Base-by-base conservation (phyloP, 1,140 invertebrate genomes). In the Drosophila orena region DNA sequence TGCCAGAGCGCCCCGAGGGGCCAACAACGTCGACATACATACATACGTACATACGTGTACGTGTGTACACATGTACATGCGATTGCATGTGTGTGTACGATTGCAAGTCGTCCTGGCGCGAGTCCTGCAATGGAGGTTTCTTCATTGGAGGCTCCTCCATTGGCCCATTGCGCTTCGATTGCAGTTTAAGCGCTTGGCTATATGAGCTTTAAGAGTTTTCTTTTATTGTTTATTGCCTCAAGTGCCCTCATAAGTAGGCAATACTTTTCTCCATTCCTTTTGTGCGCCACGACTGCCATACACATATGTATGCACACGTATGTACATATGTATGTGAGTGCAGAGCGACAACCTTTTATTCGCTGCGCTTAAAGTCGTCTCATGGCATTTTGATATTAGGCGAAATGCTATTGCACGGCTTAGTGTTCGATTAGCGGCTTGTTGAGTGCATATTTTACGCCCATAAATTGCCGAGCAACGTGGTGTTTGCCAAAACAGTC, bases 181-280 rank as follows among this genome's bases (percentile, higher is more conserved):
- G 80, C 80, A 79, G 64, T 59, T 78, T 64, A 64, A 78, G 61
- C 53, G 47, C 55, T 40, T 42, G 43, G 15, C 53, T 53, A 43
- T 65, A 12, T 20, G 61, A 35, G 79, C 74, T 83, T 78, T 55
- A 73, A 77, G 68, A 68, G 79, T 72, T 74, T 60, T 52, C 40
- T 57, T 76, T 84, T 83, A 76, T 83, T 79, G 79, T 62, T 79
- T 62, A 79, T 66, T 79, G 75, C 75, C 58, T 50, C 42, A 35
- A 81, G 77, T 81, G 62, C 62, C 64, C 46, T 22, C 65, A 53
- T 76, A 52, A 77, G 68, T 81, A 64, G 78, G 65, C 72, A 81
- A 77, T 71, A 47, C 71, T 52, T 44, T 53, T 42, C 0, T n/a
- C 4, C n/a, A 12, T 22, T 27, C 3, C 20, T 37, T n/a, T 22